Percentiles rank a stretch among this genome's conserved stretches.
Conservation (phyloP, 2,113 vertebrate species). For the rat (Rattus norvegicus) region GRCr8 NC_086026.1:132486501-132487000, state of each 20-base stretch:
- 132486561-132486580: neutral
- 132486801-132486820: neutral
- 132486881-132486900: neutral
- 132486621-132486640: neutral
- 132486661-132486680: neutral
- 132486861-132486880: neutral
- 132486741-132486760: neutral
- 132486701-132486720: neutral
- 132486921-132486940: neutral
- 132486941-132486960: neutral
- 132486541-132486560: neutral
- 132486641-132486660: neutral
- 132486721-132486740: neutral
- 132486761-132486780: neutral
- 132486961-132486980: neutral
- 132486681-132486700: neutral
- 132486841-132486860: neutral
- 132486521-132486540: neutral
- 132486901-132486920: slow-evolving; percentile 17
- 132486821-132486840: neutral
- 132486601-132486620: neutral
- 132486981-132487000: neutral
- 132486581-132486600: neutral
- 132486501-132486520: neutral
- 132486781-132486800: neutral